A percentile compares a stretch with the other conserved stretches of the same genome.
phyloP scores from a whole-genome alignment of 2,888 invertebrate species.

The Hirtodrosophila confusa region DNA sequence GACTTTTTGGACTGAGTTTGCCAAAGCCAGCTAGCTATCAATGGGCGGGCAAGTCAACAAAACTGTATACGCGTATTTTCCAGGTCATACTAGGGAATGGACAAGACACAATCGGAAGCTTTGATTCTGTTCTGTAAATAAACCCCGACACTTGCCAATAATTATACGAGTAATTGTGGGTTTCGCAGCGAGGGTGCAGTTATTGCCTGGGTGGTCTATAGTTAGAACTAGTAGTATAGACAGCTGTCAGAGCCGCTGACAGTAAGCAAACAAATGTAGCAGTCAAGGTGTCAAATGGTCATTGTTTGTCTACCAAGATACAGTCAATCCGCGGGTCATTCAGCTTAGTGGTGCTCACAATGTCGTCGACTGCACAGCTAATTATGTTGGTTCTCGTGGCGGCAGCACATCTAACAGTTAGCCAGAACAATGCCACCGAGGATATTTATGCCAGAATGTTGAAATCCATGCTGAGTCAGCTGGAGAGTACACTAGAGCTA shows the following conservation, averaged over 20 bases:
- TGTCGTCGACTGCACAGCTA: conserved; percentile 48
- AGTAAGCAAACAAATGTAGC: conserved; percentile 50
- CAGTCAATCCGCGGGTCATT: conserved; percentile 39
- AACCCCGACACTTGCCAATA: conserved; percentile 57
- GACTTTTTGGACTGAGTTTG: too few relatives aligned
- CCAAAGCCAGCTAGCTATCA: too few relatives aligned
- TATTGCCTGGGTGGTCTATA: conserved; percentile 4
- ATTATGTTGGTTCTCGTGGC: conserved; percentile 55
- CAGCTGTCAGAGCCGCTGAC: conserved; percentile 53
- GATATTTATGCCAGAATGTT: conserved; percentile 21
- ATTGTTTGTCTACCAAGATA: conserved; percentile 43
- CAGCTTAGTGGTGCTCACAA: conserved; percentile 51
- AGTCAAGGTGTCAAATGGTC: conserved; percentile 49
- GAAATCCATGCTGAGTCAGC: conserved; percentile 41
- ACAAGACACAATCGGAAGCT: conserved; percentile 27
- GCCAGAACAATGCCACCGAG: conserved; percentile 16
- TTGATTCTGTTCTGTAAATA: conserved; percentile 43
- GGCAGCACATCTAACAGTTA: neutral
- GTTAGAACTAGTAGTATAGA: conserved; percentile 17
- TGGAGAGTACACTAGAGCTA: conserved; percentile 59
- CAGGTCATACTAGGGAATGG: conserved; percentile 7
- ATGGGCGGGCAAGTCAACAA: too few relatives aligned
- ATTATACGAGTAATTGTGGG: conserved; percentile 69
- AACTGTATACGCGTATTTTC: neutral
- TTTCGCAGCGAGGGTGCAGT: conserved; percentile 16